phyloP scores from a whole-genome alignment of 2,888 invertebrate species.

The Scaptomyza tumidula region DNA sequence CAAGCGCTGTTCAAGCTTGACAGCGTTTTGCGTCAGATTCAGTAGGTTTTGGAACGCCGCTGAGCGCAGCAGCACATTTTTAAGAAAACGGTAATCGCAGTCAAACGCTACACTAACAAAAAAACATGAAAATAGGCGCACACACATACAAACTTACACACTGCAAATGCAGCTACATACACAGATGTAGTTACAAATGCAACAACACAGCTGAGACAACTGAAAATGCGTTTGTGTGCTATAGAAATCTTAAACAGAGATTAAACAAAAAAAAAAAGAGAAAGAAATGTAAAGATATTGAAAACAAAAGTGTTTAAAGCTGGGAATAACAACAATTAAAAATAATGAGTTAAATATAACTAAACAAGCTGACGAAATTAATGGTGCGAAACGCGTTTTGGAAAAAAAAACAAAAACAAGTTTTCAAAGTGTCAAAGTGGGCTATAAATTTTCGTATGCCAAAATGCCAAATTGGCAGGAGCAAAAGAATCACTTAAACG shows the following conservation, averaged over 20 bases:
- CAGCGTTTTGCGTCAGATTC: conserved; percentile 45
- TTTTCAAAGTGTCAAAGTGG: conserved; percentile 76
- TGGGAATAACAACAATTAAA: conserved; percentile 30
- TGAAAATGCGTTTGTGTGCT: conserved; percentile 36
- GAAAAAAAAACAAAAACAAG: conserved; percentile 53
- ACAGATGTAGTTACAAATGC: background rate
- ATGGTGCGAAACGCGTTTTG: conserved; percentile 51
- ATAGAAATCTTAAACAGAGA: conserved; percentile 55
- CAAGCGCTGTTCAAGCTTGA: conserved; percentile 28
- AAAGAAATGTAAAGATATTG: conserved; percentile 28
- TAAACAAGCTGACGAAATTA: conserved; percentile 45
- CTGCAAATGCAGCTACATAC: conserved; percentile 26
- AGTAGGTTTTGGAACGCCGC: conserved; percentile 82
- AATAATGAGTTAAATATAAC: conserved; percentile 15
- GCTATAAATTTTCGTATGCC: conserved; percentile 56
- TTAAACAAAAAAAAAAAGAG: conserved; percentile 27
- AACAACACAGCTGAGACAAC: conserved; percentile 50
- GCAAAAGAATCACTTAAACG: conserved; percentile 75
- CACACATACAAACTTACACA: conserved; percentile 37
- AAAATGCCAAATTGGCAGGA: conserved; percentile 64
- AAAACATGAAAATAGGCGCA: conserved; percentile 29
- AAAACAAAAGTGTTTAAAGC: conserved; percentile 44
- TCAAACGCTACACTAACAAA: conserved; percentile 18
- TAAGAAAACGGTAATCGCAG: conserved; percentile 59
- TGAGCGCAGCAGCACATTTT: conserved; percentile 76